Conservation (phyloP, 2,888 invertebrate genomes). For the Mechanitis messenoides region DNA sequence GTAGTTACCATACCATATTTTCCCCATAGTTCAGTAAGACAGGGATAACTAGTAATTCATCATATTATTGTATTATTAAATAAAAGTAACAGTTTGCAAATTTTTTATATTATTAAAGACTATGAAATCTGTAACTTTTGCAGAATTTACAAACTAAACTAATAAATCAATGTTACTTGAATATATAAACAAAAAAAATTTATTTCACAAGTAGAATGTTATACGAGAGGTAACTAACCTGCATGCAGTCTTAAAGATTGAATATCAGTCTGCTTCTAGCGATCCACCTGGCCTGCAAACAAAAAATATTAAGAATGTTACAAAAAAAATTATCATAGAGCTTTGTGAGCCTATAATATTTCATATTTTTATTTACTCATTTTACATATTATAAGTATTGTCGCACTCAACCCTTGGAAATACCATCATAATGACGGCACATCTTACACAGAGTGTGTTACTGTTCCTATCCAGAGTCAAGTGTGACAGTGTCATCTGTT, state of each 20-base stretch:
- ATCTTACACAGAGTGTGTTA: slow-evolving; percentile 70
- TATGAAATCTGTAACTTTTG: too few relatives aligned
- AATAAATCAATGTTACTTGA: too few relatives aligned
- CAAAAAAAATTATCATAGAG: background rate
- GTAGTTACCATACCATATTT: slow-evolving; percentile 52
- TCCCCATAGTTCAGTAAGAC: slow-evolving; percentile 53
- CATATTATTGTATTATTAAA: slow-evolving; percentile 29
- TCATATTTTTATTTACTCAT: background rate
- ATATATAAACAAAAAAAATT: too few relatives aligned
- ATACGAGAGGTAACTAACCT: too few relatives aligned
- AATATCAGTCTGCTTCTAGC: too few relatives aligned
- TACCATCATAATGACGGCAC: slow-evolving; percentile 44
- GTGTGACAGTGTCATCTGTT: slow-evolving; percentile 47
- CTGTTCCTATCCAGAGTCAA: slow-evolving; percentile 75
- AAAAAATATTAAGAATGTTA: background rate
- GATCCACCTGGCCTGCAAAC: too few relatives aligned
- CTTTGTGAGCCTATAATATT: background rate
- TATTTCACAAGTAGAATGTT: too few relatives aligned
- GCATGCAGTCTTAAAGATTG: too few relatives aligned
- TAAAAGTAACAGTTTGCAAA: background rate
- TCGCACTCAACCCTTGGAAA: slow-evolving; percentile 68
- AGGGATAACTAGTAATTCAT: slow-evolving; percentile 55
- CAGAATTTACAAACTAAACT: too few relatives aligned
- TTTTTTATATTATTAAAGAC: background rate
- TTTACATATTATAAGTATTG: slow-evolving; percentile 31